Percentiles rank a stretch among this genome's conserved stretches.
phyloP scores from a whole-genome alignment of 2,888 invertebrate species.

The Trilocha varians region DNA sequence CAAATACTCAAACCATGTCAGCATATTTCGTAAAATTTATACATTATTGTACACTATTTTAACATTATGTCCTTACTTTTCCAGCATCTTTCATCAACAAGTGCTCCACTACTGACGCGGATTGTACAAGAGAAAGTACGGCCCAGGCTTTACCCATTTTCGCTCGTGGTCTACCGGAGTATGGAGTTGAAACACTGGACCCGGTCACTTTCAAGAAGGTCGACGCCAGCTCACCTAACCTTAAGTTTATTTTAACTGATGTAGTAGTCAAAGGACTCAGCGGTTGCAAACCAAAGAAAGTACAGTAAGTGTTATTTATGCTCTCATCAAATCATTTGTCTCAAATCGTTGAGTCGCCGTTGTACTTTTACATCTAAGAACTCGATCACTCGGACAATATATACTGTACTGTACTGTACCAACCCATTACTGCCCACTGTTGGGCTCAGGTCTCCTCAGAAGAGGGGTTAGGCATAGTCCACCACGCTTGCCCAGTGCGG shows the following conservation, averaged over 20 bases:
- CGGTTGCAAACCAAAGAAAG: constrained; percentile 28
- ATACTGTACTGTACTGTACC: no score
- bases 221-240: constrained; percentile 29
- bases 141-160: constrained; percentile 24
- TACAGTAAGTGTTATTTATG: constrained; percentile 34
- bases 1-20: no score
- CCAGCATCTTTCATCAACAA: constrained; percentile 30
- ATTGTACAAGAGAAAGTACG: constrained; percentile 33
- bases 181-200: constrained; percentile 29
- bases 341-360: no score
- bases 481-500: no score
- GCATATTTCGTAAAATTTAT: no score
- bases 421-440: no score
- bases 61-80: constrained; percentile 2
- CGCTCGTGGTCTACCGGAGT: constrained; percentile 31
- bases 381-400: no score
- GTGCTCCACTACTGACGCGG: constrained; percentile 34
- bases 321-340: no score
- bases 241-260: constrained; percentile 31
- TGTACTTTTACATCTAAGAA: no score
- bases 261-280: constrained; percentile 29
- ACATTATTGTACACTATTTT: no score
- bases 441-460: no score
- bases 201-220: constrained; percentile 30
- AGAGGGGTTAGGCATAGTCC: no score